Evolutionary conservation across 2,797 vertebrate species (phyloP), one percentile per base, ranked within the genome.

Genomic region (Myotis pilosus): DNA sequence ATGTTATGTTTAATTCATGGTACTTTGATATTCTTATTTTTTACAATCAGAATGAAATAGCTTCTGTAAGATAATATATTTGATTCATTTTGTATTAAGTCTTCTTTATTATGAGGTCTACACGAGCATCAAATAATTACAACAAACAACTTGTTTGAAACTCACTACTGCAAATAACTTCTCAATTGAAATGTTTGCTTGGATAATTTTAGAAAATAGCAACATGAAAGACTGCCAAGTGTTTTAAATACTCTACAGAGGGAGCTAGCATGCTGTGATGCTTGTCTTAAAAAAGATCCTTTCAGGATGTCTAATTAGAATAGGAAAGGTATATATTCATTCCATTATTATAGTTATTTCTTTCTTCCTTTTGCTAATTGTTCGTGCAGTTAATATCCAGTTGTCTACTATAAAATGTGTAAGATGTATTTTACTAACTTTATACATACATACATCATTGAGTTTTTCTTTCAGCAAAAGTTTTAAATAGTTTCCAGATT

Each of bases 81-180:
- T 96, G 75, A 96, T 97, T 96, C 68, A 96, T 87, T 36, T 84
- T 94, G 80, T 87, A 55, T 53, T 71, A 91, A 53, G 91, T 17
- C 47, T 91, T 22, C 0, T 71, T 96, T 95, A 95, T 95, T 97
- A 41, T 8, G 20, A 80, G 76, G 76, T 20, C 79, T 96, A 97
- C 92, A 87, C 96, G 98, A 97, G 62, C 49, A 97, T 97, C 85
- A 96, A 95, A 97, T 96, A 97, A 96, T 92, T 97, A 96, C 53
- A 96, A 60, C 90, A 94, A 79, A 5, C 68, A 89, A 84, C 95
- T 97, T 97, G 87, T 12, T 66, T 91, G 22, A 2, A 88, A 25
- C 10, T 89, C 96, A 89, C 96, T 96, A 57, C 55, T 41, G 94
- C 80, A 97, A 96, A 95, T 92, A 97, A 82, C 3, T 94, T 96